phyloP scores from a whole-genome alignment of 2,888 invertebrate genomes.

The Himalopsyche anomala region DNA sequence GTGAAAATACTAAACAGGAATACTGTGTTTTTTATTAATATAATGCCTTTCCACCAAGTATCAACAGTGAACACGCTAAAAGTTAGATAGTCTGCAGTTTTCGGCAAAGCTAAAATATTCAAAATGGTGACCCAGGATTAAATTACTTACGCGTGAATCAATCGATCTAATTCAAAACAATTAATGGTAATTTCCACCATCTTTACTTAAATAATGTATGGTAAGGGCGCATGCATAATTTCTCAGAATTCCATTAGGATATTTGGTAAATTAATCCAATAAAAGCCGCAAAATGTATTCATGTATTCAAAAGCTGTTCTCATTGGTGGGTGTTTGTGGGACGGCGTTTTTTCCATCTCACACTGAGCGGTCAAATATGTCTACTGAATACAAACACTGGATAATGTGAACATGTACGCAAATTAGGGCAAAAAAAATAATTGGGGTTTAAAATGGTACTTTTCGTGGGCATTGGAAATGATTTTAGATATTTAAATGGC shows the following conservation, averaged over 20 bases:
- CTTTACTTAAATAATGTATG: conserved; percentile 10
- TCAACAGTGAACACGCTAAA: too few relatives aligned
- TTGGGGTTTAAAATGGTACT: neutral
- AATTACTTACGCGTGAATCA: too few relatives aligned
- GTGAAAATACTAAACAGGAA: too few relatives aligned
- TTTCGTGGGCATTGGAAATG: neutral
- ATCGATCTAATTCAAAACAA: too few relatives aligned
- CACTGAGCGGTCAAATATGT: neutral
- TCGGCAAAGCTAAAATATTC: too few relatives aligned
- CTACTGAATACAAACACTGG: neutral
- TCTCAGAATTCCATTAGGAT: neutral
- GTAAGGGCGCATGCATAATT: neutral
- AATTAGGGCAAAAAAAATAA: neutral
- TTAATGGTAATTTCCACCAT: too few relatives aligned
- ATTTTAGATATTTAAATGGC: neutral
- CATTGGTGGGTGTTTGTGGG: neutral
- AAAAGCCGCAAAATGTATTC: conserved; percentile 11
- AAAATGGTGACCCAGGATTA: too few relatives aligned
- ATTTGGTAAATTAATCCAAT: conserved; percentile 14
- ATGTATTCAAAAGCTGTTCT: conserved; percentile 9
- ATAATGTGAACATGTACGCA: conserved; percentile 22
- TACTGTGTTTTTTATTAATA: too few relatives aligned
- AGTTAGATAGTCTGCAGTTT: too few relatives aligned
- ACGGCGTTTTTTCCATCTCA: neutral
- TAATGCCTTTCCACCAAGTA: too few relatives aligned